Conservation (phyloP, 1,140 invertebrate genomes). For the Procambarus clarkii region DNA sequence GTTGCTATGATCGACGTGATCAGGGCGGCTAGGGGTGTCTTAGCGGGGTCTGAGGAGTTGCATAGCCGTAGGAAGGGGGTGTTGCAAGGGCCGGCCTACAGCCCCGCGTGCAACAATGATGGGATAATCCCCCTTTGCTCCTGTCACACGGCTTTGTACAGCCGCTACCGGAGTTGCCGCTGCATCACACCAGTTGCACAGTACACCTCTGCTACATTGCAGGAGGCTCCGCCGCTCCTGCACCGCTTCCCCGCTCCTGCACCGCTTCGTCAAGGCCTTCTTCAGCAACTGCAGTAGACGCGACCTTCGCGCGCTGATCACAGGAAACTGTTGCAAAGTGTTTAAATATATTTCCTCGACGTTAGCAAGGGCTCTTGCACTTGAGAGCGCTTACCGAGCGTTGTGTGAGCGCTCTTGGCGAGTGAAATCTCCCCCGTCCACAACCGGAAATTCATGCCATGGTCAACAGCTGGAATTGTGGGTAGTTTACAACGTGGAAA, state of each 20-base stretch:
- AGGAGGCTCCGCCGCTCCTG: neutral
- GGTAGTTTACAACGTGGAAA: conserved; percentile 28
- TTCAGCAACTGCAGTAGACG: neutral
- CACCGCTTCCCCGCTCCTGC: neutral
- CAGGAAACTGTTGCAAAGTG: neutral
- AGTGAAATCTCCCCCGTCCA: neutral
- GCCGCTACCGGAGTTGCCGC: conserved; percentile 57
- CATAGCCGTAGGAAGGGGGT: conserved; percentile 52
- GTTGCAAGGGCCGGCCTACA: conserved; percentile 59
- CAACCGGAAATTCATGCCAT: conserved; percentile 28
- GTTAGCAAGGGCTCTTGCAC: neutral
- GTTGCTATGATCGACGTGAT: no score
- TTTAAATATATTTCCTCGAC: neutral
- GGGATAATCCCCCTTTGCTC: conserved; percentile 69
- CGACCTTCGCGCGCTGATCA: neutral
- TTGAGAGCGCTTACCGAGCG: neutral
- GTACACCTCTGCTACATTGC: conserved; percentile 11
- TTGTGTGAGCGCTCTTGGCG: neutral
- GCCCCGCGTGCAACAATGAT: conserved; percentile 68
- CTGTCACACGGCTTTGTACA: conserved; percentile 68
- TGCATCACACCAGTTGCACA: conserved; percentile 64
- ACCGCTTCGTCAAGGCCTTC: conserved; percentile 26
- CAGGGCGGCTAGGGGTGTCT: conserved; percentile 4
- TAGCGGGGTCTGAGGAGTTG: conserved; percentile 59
- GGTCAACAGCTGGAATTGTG: conserved; percentile 42